These are phyloP conservation scores for Typhlichthys eigenmanni DNA, from an alignment of 2,797 vertebrate species.

Conservation along the genomic window DNA sequence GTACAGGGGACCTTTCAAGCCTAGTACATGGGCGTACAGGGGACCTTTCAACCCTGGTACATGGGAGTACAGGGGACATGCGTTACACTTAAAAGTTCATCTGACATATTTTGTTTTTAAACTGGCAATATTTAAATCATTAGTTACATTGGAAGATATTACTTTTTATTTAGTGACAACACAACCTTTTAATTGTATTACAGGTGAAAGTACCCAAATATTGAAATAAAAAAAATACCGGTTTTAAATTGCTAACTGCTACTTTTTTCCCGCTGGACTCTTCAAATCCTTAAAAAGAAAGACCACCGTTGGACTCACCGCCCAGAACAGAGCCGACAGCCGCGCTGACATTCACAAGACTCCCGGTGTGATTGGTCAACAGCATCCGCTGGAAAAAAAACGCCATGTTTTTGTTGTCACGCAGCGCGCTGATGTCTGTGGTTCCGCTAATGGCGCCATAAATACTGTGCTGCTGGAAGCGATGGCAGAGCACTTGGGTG, in stretches of 20 bases:
- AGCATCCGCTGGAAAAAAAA: slow-evolving; percentile 34
- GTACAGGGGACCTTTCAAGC: slow-evolving; percentile 60
- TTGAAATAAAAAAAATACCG: too few relatives aligned
- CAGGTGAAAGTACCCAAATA: too few relatives aligned
- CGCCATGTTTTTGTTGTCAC: slow-evolving; percentile 50
- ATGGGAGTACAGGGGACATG: slow-evolving; percentile 35
- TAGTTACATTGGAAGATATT: too few relatives aligned
- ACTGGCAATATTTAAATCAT: too few relatives aligned
- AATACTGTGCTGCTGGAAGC: slow-evolving; percentile 37
- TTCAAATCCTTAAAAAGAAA: slow-evolving; percentile 57
- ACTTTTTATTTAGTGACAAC: too few relatives aligned
- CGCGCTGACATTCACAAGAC: slow-evolving; percentile 29
- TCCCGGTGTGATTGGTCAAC: slow-evolving; percentile 26
- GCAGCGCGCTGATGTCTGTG: slow-evolving; percentile 33
- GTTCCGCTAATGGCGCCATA: slow-evolving; percentile 51
- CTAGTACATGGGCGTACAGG: slow-evolving; percentile 14
- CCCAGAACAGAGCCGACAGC: slow-evolving; percentile 22
- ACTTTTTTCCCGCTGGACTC: too few relatives aligned
- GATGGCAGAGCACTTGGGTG: not conserved
- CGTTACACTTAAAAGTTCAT: slow-evolving; percentile 25
- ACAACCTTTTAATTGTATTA: too few relatives aligned
- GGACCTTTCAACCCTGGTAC: slow-evolving; percentile 48
- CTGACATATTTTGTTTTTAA: too few relatives aligned
- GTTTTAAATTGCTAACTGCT: too few relatives aligned
- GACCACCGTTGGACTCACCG: not conserved